Conservation (phyloP, 2,888 invertebrate species). For the Terebella lapidaria region DNA sequence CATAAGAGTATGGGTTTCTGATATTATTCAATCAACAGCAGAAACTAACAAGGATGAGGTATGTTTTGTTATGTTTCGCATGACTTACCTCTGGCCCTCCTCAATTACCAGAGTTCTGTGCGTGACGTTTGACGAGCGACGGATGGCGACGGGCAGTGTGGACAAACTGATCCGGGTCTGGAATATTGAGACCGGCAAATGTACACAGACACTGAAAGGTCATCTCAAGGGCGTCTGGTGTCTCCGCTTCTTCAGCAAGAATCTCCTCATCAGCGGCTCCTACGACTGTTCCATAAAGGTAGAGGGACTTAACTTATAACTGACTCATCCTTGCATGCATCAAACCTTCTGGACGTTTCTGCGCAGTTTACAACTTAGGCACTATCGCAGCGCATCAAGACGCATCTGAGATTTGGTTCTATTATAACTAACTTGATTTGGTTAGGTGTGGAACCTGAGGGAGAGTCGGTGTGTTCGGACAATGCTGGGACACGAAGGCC, state of each 20-base stretch:
- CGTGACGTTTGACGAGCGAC: constrained; percentile 34
- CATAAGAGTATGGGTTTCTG: too few species aligned
- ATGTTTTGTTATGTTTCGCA: too few species aligned
- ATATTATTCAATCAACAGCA: too few species aligned
- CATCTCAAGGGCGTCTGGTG: constrained; percentile 47
- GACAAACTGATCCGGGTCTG: constrained; percentile 45
- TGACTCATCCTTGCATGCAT: too few species aligned
- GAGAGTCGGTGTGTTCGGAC: constrained; percentile 36
- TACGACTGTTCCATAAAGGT: constrained; percentile 46
- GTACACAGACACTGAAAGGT: constrained; percentile 36
- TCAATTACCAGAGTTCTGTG: constrained; percentile 41
- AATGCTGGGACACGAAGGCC: constrained; percentile 40
- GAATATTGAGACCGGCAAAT: constrained; percentile 36
- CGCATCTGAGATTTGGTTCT: too few species aligned
- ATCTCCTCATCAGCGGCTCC: constrained; percentile 44
- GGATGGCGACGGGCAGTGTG: constrained; percentile 43
- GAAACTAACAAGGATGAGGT: too few species aligned
- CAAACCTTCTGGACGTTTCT: too few species aligned
- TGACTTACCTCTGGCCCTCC: too few species aligned
- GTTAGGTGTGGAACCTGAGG: constrained; percentile 42
- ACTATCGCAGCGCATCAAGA: too few species aligned
- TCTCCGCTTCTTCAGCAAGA: constrained; percentile 42
- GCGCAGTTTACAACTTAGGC: too few species aligned
- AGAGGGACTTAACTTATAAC: too few species aligned
- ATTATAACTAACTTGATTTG: too few species aligned